These are phyloP conservation scores for Luperina nickerlii DNA, from an alignment of 2,888 invertebrate species.

Conservation along the genomic window DNA sequence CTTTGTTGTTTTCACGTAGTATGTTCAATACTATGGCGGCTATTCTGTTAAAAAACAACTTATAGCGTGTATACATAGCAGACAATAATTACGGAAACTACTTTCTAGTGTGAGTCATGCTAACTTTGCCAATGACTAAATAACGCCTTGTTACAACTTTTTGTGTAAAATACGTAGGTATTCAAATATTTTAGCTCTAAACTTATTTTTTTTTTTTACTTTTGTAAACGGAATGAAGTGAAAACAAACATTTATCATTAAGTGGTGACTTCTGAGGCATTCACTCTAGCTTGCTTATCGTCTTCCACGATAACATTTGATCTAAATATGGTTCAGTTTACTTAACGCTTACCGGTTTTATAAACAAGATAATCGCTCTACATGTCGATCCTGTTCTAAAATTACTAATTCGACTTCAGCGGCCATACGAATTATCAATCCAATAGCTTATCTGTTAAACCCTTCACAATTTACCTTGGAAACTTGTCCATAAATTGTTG, in stretches of 20 bases:
- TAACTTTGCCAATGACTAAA: slow-evolving; percentile 58
- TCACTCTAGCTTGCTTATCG: slow-evolving; percentile 58
- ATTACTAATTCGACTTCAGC: slow-evolving; percentile 46
- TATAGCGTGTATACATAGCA: slow-evolving; percentile 51
- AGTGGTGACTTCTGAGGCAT: slow-evolving; percentile 17
- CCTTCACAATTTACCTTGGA: slow-evolving; percentile 85
- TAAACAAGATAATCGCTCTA: slow-evolving; percentile 54
- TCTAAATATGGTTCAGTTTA: slow-evolving; percentile 55
- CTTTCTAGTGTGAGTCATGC: slow-evolving; percentile 72
- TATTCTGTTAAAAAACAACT: slow-evolving; percentile 56
- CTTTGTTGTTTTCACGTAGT: slow-evolving; percentile 43
- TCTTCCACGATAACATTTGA: slow-evolving; percentile 62
- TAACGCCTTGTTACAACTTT: slow-evolving; percentile 48
- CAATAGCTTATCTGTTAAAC: slow-evolving; percentile 70
- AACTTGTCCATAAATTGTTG: slow-evolving; percentile 74
- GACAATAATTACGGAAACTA: slow-evolving; percentile 65
- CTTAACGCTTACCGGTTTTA: slow-evolving; percentile 45
- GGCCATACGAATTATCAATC: slow-evolving; percentile 69
- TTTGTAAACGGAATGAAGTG: slow-evolving; percentile 10
- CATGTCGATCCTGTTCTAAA: slow-evolving; percentile 43
- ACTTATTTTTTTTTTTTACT: slow-evolving; percentile 16
- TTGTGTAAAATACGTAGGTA: slow-evolving; percentile 30
- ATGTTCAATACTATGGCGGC: slow-evolving; percentile 27
- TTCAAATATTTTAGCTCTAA: slow-evolving; percentile 28
- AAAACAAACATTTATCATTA: slow-evolving; percentile 38